Evolutionary conservation across 2,888 invertebrate genomes (phyloP).

Genomic region (Troides aeacus): DNA sequence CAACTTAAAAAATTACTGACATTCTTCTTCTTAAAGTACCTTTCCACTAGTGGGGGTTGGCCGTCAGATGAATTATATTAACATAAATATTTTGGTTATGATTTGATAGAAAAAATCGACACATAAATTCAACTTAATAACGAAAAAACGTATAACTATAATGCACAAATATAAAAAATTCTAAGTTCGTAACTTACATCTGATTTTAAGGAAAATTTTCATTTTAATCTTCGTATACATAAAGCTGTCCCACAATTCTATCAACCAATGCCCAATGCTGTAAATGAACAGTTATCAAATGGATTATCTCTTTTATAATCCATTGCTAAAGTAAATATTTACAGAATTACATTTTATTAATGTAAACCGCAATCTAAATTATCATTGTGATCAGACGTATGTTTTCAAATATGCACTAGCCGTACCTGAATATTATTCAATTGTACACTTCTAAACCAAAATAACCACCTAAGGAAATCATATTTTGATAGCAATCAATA

Average conservation of each 20-base stretch:
- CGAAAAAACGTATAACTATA: background rate
- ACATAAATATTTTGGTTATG: too few species aligned
- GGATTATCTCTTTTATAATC: conserved; percentile 21
- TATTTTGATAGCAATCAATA: background rate
- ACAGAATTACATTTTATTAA: conserved; percentile 9
- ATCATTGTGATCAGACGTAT: conserved; percentile 19
- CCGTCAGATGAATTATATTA: too few species aligned
- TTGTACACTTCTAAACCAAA: background rate
- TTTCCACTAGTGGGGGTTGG: too few species aligned
- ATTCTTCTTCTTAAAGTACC: too few species aligned
- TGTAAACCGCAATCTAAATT: conserved; percentile 14
- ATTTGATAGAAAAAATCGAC: too few species aligned
- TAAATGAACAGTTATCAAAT: conserved; percentile 17
- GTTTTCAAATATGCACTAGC: conserved; percentile 15
- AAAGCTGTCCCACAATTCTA: background rate
- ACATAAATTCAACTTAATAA: too few species aligned
- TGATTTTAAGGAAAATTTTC: conserved; percentile 5
- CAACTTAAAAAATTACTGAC: too few species aligned
- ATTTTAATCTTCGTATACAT: conserved; percentile 13
- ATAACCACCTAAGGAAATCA: background rate
- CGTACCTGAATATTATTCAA: conserved; percentile 10
- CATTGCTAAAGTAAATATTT: conserved; percentile 14
- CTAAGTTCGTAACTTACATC: conserved; percentile 13
- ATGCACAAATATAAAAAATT: background rate
- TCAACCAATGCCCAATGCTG: background rate